phyloP scores from a whole-genome alignment of 2,888 invertebrate genomes.

The Macrosoma leucophasiata region DNA sequence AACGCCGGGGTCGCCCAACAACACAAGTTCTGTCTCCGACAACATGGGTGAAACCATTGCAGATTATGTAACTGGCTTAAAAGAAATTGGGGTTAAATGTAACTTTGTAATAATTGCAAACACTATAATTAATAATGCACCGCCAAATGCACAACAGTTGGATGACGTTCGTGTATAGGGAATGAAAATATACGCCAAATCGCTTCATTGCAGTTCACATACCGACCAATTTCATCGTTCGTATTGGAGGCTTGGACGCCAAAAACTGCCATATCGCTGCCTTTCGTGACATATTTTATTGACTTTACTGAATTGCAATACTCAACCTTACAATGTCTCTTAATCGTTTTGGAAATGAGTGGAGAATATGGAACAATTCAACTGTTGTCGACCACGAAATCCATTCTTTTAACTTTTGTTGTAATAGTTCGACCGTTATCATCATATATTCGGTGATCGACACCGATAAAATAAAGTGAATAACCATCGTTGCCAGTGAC shows the following conservation, averaged over 20 bases:
- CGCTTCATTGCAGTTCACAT: slow-evolving; percentile 25
- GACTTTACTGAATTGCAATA: slow-evolving; percentile 20
- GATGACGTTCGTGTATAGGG: slow-evolving; percentile 31
- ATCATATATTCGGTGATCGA: slow-evolving; percentile 19
- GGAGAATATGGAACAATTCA: slow-evolving; percentile 31
- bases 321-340: slow-evolving; percentile 28
- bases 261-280: slow-evolving; percentile 23
- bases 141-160: slow-evolving; percentile 30
- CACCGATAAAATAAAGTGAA: slow-evolving; percentile 19
- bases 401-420: slow-evolving; percentile 16
- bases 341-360: slow-evolving; percentile 27
- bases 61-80: no score
- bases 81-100: no score
- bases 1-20: no score
- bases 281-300: slow-evolving; percentile 24
- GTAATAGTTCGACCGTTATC: slow-evolving; percentile 22
- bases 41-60: no score
- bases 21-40: no score
- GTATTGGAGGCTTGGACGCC: slow-evolving; percentile 19
- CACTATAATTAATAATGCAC: no score
- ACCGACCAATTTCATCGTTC: slow-evolving; percentile 22
- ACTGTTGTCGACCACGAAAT: slow-evolving; percentile 23
- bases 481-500: slow-evolving; percentile 23
- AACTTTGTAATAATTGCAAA: no score
- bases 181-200: slow-evolving; percentile 25